These are phyloP conservation scores for Bathybates hornii DNA, from an alignment of 2,113 vertebrate species.

Conservation along the genomic window DNA sequence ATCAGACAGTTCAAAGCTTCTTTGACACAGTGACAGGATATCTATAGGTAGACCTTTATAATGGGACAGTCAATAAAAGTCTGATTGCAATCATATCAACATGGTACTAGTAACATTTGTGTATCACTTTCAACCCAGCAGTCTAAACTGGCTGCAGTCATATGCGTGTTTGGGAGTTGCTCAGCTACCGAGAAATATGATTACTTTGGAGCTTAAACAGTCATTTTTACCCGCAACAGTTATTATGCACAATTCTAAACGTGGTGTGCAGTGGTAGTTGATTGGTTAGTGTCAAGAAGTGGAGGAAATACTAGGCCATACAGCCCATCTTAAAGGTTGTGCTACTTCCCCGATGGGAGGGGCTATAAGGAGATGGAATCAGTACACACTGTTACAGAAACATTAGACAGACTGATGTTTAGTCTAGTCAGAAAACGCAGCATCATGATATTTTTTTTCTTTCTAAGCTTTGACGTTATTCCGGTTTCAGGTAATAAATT, in stretches of 20 bases:
- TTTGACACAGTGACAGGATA: too few relatives aligned
- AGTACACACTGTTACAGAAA: not conserved
- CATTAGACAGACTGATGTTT: not conserved
- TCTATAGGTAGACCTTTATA: too few relatives aligned
- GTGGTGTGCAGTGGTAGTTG: not conserved
- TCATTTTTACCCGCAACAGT: accelerated
- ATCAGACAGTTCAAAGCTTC: too few relatives aligned
- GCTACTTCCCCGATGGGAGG: accelerated
- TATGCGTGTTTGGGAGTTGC: not conserved
- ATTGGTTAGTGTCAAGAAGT: not conserved
- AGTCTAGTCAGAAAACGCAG: not conserved
- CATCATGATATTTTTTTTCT: not conserved
- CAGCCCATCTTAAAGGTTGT: not conserved
- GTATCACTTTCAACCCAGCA: too few relatives aligned
- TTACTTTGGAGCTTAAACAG: not conserved
- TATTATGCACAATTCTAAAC: not conserved
- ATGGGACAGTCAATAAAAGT: too few relatives aligned
- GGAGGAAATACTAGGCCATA: not conserved
- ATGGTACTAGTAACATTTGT: too few relatives aligned
- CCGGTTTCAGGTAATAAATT: not conserved
- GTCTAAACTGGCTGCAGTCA: too few relatives aligned
- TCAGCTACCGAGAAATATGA: accelerated
- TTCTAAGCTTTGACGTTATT: not conserved
- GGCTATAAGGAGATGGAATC: not conserved
- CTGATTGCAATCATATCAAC: too few relatives aligned